Base-by-base conservation (phyloP, 1,140 invertebrate species). In the Drosophila novamexicana region DNA sequence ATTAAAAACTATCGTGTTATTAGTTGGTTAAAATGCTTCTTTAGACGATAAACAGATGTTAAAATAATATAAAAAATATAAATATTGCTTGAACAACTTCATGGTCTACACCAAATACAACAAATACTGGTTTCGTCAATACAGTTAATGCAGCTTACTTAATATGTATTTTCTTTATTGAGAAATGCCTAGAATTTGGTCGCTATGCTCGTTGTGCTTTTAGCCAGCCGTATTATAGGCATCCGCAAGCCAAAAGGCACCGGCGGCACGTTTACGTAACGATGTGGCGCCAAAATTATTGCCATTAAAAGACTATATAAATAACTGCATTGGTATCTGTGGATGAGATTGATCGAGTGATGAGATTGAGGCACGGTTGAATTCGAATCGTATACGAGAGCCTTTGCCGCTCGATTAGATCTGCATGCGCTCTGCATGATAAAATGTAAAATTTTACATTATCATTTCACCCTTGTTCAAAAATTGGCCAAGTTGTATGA, bases 201-300 rank as follows among this genome's bases (percentile, higher is more conserved):
- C 22, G 22, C 56, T 70, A 59, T 69, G 77, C 59, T 70, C 69
- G 59, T 74, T 81, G 42, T 54, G 62, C 62, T 54, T 65, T 54
- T 36, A 12, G 18, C 64, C 1, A 32, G 42, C 34, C 45, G 36
- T 37, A 37, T 57, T 70, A 49, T 53, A 53, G 57, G 49, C 40
- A 47, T 63, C 62, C 34, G 44, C 6, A 7, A 42, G 16, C 29
- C 29, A 53, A 68, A 37, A 52, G 76, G 67, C 81, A 75, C 61
- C 81, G 58, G 69, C 59, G 58, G 69, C 59, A 70, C 70, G 69
- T 78, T 86, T 86, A 85, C 78, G 78, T 86, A 86, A 86, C 70
- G 78, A 68, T 77, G 59, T 81, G 81, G 82, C 82, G 82, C 82
- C 82, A 86, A 86, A 88, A 89, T 81, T 83, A 75, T 82, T 76